Base-by-base conservation (phyloP, 2,888 invertebrate genomes). In the Heliconius aoede region DNA sequence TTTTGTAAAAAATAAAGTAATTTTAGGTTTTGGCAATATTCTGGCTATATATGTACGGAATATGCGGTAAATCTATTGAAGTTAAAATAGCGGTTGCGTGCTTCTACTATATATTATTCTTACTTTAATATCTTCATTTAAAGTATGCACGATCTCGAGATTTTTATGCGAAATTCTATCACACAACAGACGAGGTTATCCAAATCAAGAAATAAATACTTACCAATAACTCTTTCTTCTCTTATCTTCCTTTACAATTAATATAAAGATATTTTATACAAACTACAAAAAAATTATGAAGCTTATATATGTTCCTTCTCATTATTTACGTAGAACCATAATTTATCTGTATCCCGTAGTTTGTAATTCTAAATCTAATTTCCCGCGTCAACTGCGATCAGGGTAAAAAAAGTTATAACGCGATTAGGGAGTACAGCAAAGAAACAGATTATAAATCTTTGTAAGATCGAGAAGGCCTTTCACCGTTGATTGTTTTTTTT, bases 361-460 rank as follows among this genome's bases (percentile, higher is more conserved):
- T 74, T 79, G 55, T 72, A 62, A 61, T 74, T 60, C 40, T 40
- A 65, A 55, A 78, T 79, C 77, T 77, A 72, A 76, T 74, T 76
- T 78, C 60, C 69, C 72, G 72, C 68, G 72, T 62, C 78, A 79
- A 75, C 78, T 76, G 72, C 55, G 62, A 55, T 76, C 74, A 79
- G 74, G 78, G 73, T 76, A 65, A 78, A 72, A 75, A 76, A 80
- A 78, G 83, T 85, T 86, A 79, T 84, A 83, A 81, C 83, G 83
- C 86, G 88, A 88, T 87, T 87, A 89, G 86, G 85, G 85, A 84
- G 85, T 85, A 85, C 86, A 85, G 84, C 85, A 86, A 85, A 85
- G 86, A 85, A 86, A 85, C 83, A 84, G 86, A 87, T 87, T 88
- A 85, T 86, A 85, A 81, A 83, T 82, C 78, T 81, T 83, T 80